phyloP scores from a whole-genome alignment of 2,888 invertebrate species.

The Xestia sexstrigata region DNA sequence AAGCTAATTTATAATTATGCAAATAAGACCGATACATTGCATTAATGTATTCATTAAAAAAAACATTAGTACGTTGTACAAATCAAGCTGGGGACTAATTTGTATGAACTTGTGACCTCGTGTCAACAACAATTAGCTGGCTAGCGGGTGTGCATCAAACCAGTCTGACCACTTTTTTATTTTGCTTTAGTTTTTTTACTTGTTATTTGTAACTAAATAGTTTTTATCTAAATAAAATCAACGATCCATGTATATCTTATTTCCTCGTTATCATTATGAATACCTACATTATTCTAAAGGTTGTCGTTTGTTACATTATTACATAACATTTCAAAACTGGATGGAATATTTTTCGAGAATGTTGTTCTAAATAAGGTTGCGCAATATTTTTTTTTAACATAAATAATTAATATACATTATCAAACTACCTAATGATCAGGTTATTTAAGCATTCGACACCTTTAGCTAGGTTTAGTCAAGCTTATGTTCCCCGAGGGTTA shows the following conservation, averaged over 20 bases:
- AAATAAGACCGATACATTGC: conserved; percentile 33
- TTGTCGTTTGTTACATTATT: conserved; percentile 60
- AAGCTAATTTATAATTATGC: conserved; percentile 26
- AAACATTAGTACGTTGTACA: conserved; percentile 34
- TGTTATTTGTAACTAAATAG: neutral
- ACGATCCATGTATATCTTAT: conserved; percentile 20
- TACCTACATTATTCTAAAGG: conserved; percentile 64
- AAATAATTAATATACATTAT: conserved; percentile 82
- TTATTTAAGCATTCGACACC: conserved; percentile 79
- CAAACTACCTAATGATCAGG: conserved; percentile 62
- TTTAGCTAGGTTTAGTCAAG: conserved; percentile 77
- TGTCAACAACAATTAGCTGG: conserved; percentile 68
- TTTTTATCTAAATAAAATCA: conserved; percentile 10
- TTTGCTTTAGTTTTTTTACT: conserved; percentile 28
- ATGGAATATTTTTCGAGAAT: conserved; percentile 68
- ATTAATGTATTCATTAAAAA: conserved; percentile 14
- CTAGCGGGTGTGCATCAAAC: conserved; percentile 59
- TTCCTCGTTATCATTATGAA: conserved; percentile 36
- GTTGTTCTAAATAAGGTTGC: conserved; percentile 72
- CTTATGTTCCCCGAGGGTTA: conserved; percentile 39
- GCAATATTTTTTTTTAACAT: conserved; percentile 72
- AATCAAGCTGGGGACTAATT: conserved; percentile 69
- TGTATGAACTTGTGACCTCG: conserved; percentile 74
- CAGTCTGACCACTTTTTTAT: conserved; percentile 52
- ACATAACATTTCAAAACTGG: conserved; percentile 68